These are phyloP conservation scores for Scaptomyza graminum DNA, from an alignment of 1,140 invertebrate genomes.

Conservation along the genomic window DNA sequence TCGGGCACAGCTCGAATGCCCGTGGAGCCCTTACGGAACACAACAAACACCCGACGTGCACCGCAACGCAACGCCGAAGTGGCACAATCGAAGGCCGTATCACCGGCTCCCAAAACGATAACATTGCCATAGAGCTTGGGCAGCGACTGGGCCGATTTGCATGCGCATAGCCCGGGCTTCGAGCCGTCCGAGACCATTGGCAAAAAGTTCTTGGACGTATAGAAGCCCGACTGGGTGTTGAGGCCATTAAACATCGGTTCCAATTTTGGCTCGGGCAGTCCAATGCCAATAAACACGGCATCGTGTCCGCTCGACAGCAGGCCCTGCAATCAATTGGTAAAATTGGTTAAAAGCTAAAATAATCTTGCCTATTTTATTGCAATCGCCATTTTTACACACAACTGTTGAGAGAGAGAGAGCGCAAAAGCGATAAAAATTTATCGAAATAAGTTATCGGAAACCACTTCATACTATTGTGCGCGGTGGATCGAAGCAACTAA, in stretches of 20 bases:
- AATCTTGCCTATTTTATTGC: too few species aligned
- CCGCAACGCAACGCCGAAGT: conserved; percentile 98
- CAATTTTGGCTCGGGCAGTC: conserved; percentile 94
- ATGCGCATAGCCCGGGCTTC: conserved; percentile 94
- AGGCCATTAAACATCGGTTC: conserved; percentile 92
- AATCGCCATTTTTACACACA: too few species aligned
- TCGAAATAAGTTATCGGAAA: too few species aligned
- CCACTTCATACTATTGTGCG: too few species aligned
- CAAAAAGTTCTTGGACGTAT: conserved; percentile 97
- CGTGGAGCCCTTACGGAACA: conserved; percentile 96
- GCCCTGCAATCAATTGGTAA: conserved; percentile 84
- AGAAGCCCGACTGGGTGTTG: conserved; percentile 93
- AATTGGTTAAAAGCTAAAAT: too few species aligned
- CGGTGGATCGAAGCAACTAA: too few species aligned
- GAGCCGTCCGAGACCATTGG: conserved; percentile 94
- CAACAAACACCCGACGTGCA: conserved; percentile 94
- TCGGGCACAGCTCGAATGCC: conserved; percentile 98
- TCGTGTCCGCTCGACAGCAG: conserved; percentile 89
- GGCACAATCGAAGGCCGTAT: conserved; percentile 99
- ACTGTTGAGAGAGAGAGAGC: too few species aligned
- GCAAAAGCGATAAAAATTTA: too few species aligned
- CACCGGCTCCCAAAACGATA: conserved; percentile 97
- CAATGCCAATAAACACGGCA: conserved; percentile 97
- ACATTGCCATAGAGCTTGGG: conserved; percentile 94
- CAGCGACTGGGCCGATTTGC: conserved; percentile 87